Evolutionary conservation across 1,140 invertebrate species (phyloP).

Genomic region (Chionoecetes opilio): DNA sequence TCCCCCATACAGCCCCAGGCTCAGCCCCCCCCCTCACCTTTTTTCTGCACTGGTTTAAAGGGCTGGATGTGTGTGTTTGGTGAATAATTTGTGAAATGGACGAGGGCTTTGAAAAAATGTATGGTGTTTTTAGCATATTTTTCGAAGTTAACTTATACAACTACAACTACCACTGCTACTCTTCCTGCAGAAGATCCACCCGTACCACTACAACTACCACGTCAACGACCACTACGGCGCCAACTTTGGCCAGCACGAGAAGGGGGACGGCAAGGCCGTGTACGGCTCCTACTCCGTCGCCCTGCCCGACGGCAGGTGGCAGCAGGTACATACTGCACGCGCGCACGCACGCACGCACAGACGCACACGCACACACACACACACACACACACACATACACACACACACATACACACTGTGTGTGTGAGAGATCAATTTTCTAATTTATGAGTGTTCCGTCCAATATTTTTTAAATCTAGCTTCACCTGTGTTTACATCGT

Average conservation of each 20-base stretch:
- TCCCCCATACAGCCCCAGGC: no score
- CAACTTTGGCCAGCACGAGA: not conserved
- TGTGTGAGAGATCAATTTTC: no score
- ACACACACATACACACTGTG: constrained; percentile 33
- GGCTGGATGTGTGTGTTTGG: no score
- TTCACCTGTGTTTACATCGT: no score
- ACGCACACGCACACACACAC: not conserved
- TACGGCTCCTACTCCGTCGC: constrained; percentile 47
- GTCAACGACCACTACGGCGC: not conserved
- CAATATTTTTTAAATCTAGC: no score
- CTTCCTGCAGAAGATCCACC: not conserved
- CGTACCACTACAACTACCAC: not conserved
- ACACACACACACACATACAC: no score
- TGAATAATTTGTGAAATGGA: no score
- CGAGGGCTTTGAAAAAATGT: no score
- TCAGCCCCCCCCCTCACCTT: no score
- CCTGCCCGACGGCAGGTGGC: not conserved
- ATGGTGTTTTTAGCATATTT: not conserved
- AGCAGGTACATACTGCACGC: no score
- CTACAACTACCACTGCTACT: no score
- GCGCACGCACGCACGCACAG: not conserved
- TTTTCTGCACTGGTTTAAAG: no score
- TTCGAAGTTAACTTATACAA: not conserved
- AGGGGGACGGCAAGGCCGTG: constrained; percentile 75
- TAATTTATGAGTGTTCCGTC: not conserved